phyloP scores from a whole-genome alignment of 2,797 vertebrate species.

The Siniperca obscura region DNA sequence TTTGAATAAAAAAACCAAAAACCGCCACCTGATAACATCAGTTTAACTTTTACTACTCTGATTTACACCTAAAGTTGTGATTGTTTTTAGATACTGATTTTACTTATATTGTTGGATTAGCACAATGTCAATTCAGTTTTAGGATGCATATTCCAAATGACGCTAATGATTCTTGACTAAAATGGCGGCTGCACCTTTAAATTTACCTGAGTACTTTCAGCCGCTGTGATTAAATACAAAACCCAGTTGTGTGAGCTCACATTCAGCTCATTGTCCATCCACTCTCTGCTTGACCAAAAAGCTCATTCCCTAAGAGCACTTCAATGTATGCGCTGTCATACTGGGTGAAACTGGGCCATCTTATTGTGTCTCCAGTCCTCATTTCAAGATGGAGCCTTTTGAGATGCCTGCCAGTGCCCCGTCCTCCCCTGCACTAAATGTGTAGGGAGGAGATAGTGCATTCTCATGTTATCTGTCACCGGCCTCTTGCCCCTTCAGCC shows the following conservation, averaged over 20 bases:
- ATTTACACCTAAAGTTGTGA: constrained; percentile 6
- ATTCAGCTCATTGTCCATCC: constrained; percentile 42
- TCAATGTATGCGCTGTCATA: constrained; percentile 61
- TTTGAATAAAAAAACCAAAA: neutral
- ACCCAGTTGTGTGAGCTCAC: constrained; percentile 24
- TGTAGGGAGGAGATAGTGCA: constrained; percentile 83
- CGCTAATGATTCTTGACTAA: neutral
- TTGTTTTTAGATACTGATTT: neutral
- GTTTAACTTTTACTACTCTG: constrained; percentile 15
- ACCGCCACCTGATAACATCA: constrained; percentile 4
- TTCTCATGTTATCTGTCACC: constrained; percentile 85
- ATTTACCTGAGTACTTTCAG: constrained; percentile 39
- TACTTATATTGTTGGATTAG: neutral
- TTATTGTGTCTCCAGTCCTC: constrained; percentile 71
- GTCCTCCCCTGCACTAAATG: constrained; percentile 73
- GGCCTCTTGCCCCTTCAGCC: constrained; percentile 79
- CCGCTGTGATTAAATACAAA: constrained; percentile 41
- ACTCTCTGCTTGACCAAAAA: constrained; percentile 50
- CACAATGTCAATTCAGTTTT: neutral
- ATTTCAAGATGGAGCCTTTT: constrained; percentile 66
- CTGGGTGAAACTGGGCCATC: constrained; percentile 73
- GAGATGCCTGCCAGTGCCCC: constrained; percentile 67
- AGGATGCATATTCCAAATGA: constrained; percentile 20
- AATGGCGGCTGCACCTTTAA: constrained; percentile 25
- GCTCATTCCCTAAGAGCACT: constrained; percentile 75